Evolutionary conservation across 2,888 invertebrate genomes (phyloP), one percentile per base, ranked within the genome.

Genomic region (Dicycla oo): DNA sequence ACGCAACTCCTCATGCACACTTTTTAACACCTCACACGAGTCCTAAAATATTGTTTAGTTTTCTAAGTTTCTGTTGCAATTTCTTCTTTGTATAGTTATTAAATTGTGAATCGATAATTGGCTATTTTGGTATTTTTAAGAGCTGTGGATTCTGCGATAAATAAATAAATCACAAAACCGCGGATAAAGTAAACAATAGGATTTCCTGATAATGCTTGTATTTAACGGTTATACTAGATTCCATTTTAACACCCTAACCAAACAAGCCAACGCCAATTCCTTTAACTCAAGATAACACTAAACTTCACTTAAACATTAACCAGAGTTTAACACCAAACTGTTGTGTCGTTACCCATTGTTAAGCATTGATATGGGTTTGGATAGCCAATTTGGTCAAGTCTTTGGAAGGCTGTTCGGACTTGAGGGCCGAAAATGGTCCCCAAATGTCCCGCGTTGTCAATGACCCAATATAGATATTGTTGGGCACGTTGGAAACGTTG

Each of bases 331-430:
- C 71, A 67, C 26, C 26, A 38, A 58, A 69, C 61, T 51, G 63
- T 62, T 56, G 58, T 65, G 69, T 72, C 69, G 63, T 49, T 68
- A 60, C 18, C 66, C 23, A 69, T 78, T 72, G 64, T n/a, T 38
- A 26, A 34, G 13, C 26, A 15, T 60, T 69, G 82, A 75, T 54
- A 47, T 75, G 82, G 84, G 74, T 73, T 20, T 13, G 34, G 40
- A 30, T 43, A 49, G 64, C 45, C 54, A 54, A 54, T 63, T 30
- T 43, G 47, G 69, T 78, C 73, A 70, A 69, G 64, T 45, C 13
- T 51, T 49, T 65, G 53, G 40, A 43, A 34, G n/a, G 34, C 34
- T 47, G 38, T 54, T 62, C 60, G 34, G 30, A 54, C 13, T 61
- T 64, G 23, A 64, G 64, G 54, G 79, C 34, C 4, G 34, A 34